Evolutionary conservation across 1,140 invertebrate species (phyloP).

Genomic region (Fopius arisanus): DNA sequence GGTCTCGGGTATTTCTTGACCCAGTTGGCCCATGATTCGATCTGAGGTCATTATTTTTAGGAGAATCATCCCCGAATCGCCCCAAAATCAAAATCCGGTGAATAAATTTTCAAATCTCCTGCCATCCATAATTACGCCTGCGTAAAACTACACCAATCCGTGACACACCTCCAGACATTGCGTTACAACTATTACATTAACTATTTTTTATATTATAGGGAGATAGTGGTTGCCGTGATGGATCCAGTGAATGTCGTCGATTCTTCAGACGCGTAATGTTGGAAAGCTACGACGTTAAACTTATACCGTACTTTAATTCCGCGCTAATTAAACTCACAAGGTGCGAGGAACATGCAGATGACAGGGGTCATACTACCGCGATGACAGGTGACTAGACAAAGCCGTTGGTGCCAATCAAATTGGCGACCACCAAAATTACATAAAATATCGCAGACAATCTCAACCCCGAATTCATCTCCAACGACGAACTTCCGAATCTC

Average conservation of each 20-base stretch:
- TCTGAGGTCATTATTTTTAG: constrained; percentile 47
- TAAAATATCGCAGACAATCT: neutral
- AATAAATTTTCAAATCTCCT: neutral
- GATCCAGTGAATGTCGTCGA: too few species aligned
- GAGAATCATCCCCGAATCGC: constrained; percentile 23
- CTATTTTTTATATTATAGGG: too few species aligned
- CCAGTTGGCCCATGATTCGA: constrained; percentile 51
- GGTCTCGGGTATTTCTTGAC: constrained; percentile 49
- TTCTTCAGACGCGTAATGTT: too few species aligned
- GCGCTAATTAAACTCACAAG: neutral
- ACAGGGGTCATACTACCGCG: neutral
- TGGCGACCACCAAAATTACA: neutral
- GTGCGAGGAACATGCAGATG: neutral
- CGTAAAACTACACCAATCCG: too few species aligned
- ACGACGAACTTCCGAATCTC: too few species aligned
- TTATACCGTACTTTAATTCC: neutral
- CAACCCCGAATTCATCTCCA: neutral
- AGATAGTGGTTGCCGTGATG: too few species aligned
- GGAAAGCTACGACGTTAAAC: too few species aligned
- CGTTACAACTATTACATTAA: too few species aligned
- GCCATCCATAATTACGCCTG: too few species aligned
- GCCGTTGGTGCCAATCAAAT: neutral
- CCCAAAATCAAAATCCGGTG: neutral
- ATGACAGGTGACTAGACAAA: neutral
- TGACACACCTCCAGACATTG: too few species aligned